Evolutionary conservation across 2,888 invertebrate species (phyloP), one percentile per base, ranked within the genome.

Genomic region (Chrysodeixis includens): DNA sequence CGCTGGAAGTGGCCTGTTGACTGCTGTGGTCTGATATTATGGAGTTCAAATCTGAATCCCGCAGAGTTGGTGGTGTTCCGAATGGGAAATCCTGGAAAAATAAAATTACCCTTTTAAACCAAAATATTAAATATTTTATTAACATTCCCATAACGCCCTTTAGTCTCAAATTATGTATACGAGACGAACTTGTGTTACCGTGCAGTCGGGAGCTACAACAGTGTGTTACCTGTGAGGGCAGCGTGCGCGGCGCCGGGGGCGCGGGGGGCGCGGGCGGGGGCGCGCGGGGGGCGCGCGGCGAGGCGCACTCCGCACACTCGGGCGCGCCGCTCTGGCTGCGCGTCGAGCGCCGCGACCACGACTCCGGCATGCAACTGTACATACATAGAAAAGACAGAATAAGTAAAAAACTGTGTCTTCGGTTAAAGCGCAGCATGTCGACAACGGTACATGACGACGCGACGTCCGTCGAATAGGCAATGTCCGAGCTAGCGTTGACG

Each of bases 1-100:
- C 95, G 68, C 95, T 95, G 52, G 95, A 95, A 46, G 95, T 95
- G 0, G 95, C 94, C 69, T 95, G 95, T 68, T 95, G 95, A 75
- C 95, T 95, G 90, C 95, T 95, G 78, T 93, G 94, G 69, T 95
- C 95, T 7, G 95, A 95, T 7, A 94, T 81, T 1, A 95, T 86
- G 0, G 95, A 95, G 74, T 92, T 93, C 9, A 95, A 80, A 55
- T 95, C 95, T 0, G 94, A 91, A 30, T 95, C 95, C 1, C 95
- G 90, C 1, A 95, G 88, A 30, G 90, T 90, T 1, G 95, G 95
- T 0, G 95, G 95, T 1, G 95, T 94, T 14, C 94, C 93, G 83
- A 95, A 95, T 1, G 95, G 95, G 66, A 95, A 95, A 55, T 95
- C 95, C 95, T 95, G 88, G 0, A 89, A 89, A 59, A 46, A 26